Evolutionary conservation across 2,797 vertebrate genomes (phyloP).

Genomic region (Rhynchonycteris naso): DNA sequence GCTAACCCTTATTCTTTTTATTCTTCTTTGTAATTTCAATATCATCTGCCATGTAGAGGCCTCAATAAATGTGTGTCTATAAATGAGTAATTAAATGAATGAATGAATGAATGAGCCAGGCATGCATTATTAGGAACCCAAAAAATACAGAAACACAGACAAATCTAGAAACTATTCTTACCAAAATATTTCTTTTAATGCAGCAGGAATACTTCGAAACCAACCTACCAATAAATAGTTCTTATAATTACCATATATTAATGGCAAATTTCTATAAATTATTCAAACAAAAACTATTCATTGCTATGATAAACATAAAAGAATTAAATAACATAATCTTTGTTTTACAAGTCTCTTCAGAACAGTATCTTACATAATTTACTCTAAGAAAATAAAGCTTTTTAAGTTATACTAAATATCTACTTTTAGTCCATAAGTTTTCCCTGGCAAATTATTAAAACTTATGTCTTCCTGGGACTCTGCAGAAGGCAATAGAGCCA

Average conservation of each 20-base stretch:
- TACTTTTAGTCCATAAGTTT: not conserved
- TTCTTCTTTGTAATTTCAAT: not conserved
- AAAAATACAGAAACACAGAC: not conserved
- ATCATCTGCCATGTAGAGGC: not conserved
- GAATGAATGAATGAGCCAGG: not conserved
- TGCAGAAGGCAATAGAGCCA: not conserved
- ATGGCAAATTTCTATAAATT: not conserved
- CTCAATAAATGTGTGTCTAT: not conserved
- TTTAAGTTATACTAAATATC: not conserved
- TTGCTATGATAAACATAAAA: not conserved
- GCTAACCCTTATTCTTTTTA: not conserved
- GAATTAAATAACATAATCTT: not conserved
- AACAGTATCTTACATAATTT: not conserved
- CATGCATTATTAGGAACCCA: not conserved
- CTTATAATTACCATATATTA: not conserved
- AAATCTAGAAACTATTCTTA: not conserved
- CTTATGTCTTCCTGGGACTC: not conserved
- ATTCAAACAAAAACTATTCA: not conserved
- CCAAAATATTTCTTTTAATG: not conserved
- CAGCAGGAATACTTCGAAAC: not conserved
- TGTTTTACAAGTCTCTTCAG: not conserved
- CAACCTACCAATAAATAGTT: not conserved
- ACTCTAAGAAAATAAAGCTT: not conserved
- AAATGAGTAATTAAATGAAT: not conserved
- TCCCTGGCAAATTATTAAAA: not conserved